Evolutionary conservation across 2,797 vertebrate genomes (phyloP), one percentile per base, ranked within the genome.

Genomic region (Anabacerthia variegaticeps): DNA sequence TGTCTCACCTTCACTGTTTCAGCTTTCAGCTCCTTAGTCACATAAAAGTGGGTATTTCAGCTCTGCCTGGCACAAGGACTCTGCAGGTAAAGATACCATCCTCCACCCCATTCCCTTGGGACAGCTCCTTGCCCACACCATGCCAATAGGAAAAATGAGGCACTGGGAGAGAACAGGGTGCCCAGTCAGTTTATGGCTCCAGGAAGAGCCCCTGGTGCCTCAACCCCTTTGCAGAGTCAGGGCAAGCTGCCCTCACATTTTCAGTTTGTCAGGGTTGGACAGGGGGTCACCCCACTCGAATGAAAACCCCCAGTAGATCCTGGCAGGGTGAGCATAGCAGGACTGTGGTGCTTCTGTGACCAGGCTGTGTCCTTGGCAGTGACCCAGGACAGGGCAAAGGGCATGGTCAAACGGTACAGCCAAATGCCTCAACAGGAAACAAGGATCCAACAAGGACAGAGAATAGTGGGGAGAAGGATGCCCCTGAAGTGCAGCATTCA

Each of bases 1-100:
- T 1, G 0, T 10, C 43, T 27, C n/a, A 7, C 34, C 43, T 17
- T 16, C 1, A 0, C 10, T 66, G 12, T 32, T 24, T 49, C 49
- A 21, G 23, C 2, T 18, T 41, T 43, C 36, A 2, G 0, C 24
- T 36, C 69, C 34, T 46, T 7, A 44, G n/a, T 36, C 55, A 56
- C 16, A 5, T 3, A 24, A 18, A 71, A 6, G 3, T 54, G 7
- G 5, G 1, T 8, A 4, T 34, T 71, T 24, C 49, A 66, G 32
- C 85, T 72, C 32, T 59, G 56, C 11, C 65, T 36, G 34, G 5
- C 34, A 21, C 6, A 4, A 30, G 36, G 46, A 18, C 8, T 43
- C 7, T 18, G 4, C 39, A n/a, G 43, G 19, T 30, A 4, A 51
- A 61, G 58, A 10, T 4, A 4, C 17, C 11, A 26, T 4, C 15